phyloP scores from a whole-genome alignment of 64 coral and sea anemone genomes.

The Hydrozoanthus tunicans region DNA sequence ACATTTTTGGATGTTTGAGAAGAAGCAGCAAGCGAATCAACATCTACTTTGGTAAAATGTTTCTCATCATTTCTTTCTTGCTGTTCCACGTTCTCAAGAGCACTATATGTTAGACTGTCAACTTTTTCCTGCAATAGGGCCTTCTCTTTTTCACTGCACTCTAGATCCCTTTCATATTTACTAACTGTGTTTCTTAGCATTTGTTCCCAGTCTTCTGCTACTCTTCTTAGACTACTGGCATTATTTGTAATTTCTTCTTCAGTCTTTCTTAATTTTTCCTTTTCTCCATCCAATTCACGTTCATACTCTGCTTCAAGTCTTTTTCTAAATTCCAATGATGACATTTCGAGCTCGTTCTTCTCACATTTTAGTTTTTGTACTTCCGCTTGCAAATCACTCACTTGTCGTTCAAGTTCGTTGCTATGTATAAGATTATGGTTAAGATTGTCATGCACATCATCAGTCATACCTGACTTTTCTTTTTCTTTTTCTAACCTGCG shows the following conservation, averaged over 20 bases:
- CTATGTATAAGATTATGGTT: background rate
- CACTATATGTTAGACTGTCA: background rate
- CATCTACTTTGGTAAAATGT: background rate
- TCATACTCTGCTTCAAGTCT: slow-evolving; percentile 55
- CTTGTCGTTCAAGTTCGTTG: slow-evolving; percentile 54
- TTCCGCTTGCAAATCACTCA: slow-evolving; percentile 45
- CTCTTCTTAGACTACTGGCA: slow-evolving; percentile 45
- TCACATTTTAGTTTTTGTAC: slow-evolving; percentile 51
- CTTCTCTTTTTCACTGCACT: slow-evolving; percentile 63
- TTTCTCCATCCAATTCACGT: slow-evolving; percentile 40
- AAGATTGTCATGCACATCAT: no score
- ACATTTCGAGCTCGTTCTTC: slow-evolving; percentile 44
- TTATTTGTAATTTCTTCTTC: slow-evolving; percentile 74
- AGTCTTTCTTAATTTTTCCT: slow-evolving; percentile 38
- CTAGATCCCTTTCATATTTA: slow-evolving; percentile 71
- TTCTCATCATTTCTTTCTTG: background rate
- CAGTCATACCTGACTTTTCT: no score
- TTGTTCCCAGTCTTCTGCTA: slow-evolving; percentile 80
- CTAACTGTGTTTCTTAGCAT: slow-evolving; percentile 57
- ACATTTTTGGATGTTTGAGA: background rate
- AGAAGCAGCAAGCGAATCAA: background rate
- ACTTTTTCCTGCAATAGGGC: background rate
- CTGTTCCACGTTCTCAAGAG: background rate
- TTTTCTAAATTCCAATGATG: slow-evolving; percentile 23
- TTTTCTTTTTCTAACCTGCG: no score